Percentiles rank a stretch among this genome's conserved stretches.
Evolutionary conservation across 2,888 invertebrate genomes (phyloP).

Genomic region (Acronicta psi): DNA sequence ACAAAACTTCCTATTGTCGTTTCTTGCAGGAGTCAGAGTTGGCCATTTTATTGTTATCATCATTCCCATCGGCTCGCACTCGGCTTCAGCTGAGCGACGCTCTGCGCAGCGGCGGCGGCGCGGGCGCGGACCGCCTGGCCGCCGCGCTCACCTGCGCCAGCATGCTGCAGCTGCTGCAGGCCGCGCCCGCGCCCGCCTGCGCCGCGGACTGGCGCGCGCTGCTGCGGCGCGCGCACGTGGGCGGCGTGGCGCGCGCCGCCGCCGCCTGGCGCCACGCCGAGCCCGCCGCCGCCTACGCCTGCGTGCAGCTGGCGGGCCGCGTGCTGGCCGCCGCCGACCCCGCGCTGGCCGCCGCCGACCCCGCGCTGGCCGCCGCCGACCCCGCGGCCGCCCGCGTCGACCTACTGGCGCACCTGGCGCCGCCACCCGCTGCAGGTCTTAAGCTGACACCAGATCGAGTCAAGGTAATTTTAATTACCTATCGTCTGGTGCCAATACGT

Average conservation of each 20-base stretch:
- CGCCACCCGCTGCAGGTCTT: constrained; percentile 11
- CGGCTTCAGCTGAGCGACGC: constrained; percentile 48
- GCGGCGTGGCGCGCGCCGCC: constrained; percentile 17
- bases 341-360: background rate
- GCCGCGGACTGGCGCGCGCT: constrained; percentile 15
- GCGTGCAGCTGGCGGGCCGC: constrained; percentile 38
- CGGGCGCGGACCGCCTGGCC: constrained; percentile 33
- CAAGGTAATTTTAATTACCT: constrained; percentile 11
- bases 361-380: background rate
- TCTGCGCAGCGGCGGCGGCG: constrained; percentile 46
- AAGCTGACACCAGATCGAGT: constrained; percentile 36
- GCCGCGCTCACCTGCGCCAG: constrained; percentile 15
- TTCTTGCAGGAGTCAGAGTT: constrained; percentile 19
- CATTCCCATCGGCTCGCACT: constrained; percentile 27
- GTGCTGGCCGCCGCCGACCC: constrained; percentile 21
- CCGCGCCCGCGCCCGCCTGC: constrained; percentile 14
- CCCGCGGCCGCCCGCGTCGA: constrained; percentile 7
- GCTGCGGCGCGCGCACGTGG: constrained; percentile 6
- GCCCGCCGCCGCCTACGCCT: constrained; percentile 18
- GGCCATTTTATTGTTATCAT: constrained; percentile 21
- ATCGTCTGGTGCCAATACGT: no score
- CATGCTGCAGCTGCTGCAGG: constrained; percentile 25
- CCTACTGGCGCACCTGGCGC: constrained; percentile 5
- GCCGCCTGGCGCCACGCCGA: constrained; percentile 31
- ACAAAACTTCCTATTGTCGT: background rate